Percentiles rank a stretch among this genome's conserved stretches.
Conservation (phyloP, 2,888 invertebrate genomes). For the Tuberolachnus salignus region DNA sequence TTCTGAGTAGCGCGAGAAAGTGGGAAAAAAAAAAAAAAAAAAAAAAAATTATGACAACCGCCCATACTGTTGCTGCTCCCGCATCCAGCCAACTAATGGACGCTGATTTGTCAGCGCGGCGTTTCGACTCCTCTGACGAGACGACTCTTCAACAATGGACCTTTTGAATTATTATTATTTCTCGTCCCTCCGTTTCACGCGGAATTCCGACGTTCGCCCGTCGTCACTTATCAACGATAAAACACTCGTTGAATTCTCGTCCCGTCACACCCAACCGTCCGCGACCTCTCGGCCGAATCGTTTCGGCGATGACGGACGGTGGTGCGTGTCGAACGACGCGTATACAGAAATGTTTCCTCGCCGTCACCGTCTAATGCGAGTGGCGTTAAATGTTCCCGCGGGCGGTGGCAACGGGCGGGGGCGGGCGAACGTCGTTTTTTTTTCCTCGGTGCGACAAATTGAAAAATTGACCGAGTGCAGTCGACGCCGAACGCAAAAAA, state of each 20-base stretch:
- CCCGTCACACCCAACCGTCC: not conserved
- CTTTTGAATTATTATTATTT: constrained; percentile 42
- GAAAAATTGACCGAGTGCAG: too few species aligned
- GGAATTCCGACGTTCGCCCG: constrained; percentile 30
- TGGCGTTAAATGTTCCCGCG: too few species aligned
- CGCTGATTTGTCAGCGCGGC: constrained; percentile 43
- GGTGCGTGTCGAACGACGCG: not conserved
- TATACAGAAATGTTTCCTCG: too few species aligned
- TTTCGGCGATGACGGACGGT: too few species aligned
- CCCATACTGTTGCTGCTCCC: constrained; percentile 25
- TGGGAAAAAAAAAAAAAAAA: not conserved
- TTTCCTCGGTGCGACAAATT: too few species aligned
- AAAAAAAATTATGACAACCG: constrained; percentile 43
- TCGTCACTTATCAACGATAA: not conserved
- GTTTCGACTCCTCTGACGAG: constrained; percentile 36
- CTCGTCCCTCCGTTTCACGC: not conserved
- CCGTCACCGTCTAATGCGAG: too few species aligned
- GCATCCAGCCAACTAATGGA: constrained; percentile 43
- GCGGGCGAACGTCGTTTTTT: too few species aligned
- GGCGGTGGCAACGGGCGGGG: too few species aligned
- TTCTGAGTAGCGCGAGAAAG: not conserved
- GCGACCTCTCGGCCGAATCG: too few species aligned
- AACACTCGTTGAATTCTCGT: constrained; percentile 24
- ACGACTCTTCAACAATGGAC: constrained; percentile 51
- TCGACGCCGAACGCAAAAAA: too few species aligned